Percentiles rank a stretch among this genome's conserved stretches.
These are phyloP conservation scores for Spea bombifrons DNA, from an alignment of 2,113 vertebrate genomes.

Conservation along the genomic window DNA sequence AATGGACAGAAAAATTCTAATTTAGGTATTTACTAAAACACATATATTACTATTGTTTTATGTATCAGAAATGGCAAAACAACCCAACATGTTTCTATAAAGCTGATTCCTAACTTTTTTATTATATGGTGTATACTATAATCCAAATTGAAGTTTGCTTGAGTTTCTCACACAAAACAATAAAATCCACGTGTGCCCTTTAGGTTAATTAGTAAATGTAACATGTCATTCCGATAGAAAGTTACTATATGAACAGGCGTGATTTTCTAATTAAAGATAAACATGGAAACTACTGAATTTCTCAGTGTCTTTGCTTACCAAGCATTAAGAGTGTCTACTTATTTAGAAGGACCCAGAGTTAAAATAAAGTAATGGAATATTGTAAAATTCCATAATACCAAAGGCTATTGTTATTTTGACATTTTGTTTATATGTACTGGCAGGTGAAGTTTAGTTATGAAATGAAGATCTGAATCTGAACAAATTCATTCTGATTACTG, in stretches of 20 bases:
- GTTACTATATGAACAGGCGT: not conserved
- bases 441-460: not conserved
- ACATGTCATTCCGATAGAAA: no score
- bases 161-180: no score
- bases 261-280: not conserved
- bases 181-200: no score
- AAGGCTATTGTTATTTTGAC: constrained; percentile 14
- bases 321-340: not conserved
- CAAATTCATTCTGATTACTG: not conserved
- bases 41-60: no score
- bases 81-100: no score
- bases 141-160: no score
- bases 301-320: not conserved
- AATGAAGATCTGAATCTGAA: not conserved
- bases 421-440: not conserved
- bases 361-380: not conserved
- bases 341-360: constrained; percentile 5
- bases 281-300: not conserved
- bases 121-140: no score
- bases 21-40: no score
- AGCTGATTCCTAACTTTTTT: no score
- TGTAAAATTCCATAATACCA: constrained; percentile 10
- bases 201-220: no score
- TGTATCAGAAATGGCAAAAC: no score
- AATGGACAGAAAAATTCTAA: no score